Evolutionary conservation across 2,113 vertebrate species (phyloP).

Genomic region (Cochlearius cochlearius): DNA sequence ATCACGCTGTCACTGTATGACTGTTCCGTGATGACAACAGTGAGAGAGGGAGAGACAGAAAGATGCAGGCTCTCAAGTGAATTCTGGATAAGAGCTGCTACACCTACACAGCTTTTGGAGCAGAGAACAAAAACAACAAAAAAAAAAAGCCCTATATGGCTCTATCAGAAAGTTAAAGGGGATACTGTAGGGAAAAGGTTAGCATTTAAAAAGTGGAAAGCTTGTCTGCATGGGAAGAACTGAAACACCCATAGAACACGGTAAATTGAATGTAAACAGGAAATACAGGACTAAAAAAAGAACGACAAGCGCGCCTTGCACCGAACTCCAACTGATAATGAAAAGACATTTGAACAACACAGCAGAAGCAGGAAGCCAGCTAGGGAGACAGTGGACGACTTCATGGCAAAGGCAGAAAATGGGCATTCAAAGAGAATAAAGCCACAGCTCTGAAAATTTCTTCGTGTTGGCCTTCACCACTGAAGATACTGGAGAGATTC

Average conservation of each 20-base stretch:
- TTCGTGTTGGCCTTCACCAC: background rate
- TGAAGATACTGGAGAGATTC: background rate
- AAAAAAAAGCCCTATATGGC: background rate
- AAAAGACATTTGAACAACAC: background rate
- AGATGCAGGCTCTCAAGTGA: background rate
- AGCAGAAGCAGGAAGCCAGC: background rate
- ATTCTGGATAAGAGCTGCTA: background rate
- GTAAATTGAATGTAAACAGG: background rate
- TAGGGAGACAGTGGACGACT: background rate
- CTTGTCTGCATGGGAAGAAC: background rate
- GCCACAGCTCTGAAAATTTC: background rate
- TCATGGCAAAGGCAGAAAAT: background rate
- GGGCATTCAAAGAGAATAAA: background rate
- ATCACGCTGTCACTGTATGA: background rate
- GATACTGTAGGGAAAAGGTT: background rate
- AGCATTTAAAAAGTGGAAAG: background rate
- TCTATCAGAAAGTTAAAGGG: background rate
- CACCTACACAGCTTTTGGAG: background rate
- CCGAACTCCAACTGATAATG: background rate
- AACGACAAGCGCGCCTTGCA: background rate
- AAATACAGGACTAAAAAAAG: slow-evolving; percentile 11
- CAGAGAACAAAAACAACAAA: background rate
- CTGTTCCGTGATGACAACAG: background rate
- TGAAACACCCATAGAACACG: background rate
- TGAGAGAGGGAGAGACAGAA: background rate